Conservation (phyloP, 2,797 vertebrate genomes). For the Dendrocincla tyrannina region DNA sequence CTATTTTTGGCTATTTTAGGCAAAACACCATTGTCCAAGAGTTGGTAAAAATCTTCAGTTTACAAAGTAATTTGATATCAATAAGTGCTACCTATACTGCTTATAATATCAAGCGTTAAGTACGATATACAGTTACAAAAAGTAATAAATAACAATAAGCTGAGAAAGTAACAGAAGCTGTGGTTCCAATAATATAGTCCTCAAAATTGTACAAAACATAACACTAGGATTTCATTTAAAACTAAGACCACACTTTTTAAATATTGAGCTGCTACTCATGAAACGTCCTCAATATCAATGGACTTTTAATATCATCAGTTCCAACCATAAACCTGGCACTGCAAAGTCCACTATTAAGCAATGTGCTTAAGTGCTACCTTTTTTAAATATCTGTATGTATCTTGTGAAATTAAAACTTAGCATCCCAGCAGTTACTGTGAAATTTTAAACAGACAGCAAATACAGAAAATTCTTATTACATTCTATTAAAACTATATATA, state of each 20-base stretch:
- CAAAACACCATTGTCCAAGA: neutral
- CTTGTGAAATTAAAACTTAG: neutral
- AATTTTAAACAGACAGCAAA: neutral
- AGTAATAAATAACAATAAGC: neutral
- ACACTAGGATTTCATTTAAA: neutral
- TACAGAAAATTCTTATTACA: neutral
- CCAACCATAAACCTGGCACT: neutral
- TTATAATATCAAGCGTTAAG: neutral
- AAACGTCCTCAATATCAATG: neutral
- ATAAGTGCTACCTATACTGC: neutral
- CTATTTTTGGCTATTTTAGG: neutral
- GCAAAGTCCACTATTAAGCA: neutral
- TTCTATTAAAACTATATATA: neutral
- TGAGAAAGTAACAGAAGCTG: neutral
- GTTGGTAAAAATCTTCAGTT: neutral
- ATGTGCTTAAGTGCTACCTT: neutral
- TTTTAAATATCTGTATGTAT: neutral
- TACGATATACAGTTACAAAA: neutral
- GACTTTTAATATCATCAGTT: neutral
- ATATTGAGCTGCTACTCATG: neutral
- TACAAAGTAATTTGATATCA: neutral
- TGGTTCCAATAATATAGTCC: neutral
- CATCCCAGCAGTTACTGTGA: neutral
- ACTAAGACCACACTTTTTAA: neutral
- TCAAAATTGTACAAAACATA: neutral